phyloP scores from a whole-genome alignment of 2,888 invertebrate genomes.

The Phorcus lineatus region DNA sequence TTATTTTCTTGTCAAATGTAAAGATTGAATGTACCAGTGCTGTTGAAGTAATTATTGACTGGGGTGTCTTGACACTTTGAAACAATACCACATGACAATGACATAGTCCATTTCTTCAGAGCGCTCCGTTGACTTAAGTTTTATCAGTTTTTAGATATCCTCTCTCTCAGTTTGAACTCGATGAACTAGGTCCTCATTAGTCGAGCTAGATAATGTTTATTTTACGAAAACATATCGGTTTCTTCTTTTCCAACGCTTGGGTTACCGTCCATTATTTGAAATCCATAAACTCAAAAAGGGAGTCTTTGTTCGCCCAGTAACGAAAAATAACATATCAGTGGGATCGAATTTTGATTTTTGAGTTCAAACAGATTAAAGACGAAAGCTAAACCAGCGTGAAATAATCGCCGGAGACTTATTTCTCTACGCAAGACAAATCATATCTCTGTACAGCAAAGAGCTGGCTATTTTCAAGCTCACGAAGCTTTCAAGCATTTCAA shows the following conservation, averaged over 20 bases:
- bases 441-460: background rate
- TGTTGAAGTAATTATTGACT: too few relatives aligned
- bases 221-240: conserved; percentile 10
- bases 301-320: background rate
- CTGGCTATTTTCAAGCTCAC: background rate
- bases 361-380: background rate
- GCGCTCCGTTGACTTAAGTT: too few relatives aligned
- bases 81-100: too few relatives aligned
- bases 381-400: background rate
- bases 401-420: background rate
- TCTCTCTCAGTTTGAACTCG: background rate
- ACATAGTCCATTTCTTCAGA: too few relatives aligned
- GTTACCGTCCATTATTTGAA: conserved; percentile 20
- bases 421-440: background rate
- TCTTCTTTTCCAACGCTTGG: background rate
- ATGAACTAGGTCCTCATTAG: background rate
- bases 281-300: conserved; percentile 14
- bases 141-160: too few relatives aligned
- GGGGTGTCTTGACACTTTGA: too few relatives aligned
- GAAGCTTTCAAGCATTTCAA: background rate
- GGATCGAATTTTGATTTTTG: conserved; percentile 14
- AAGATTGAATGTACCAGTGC: too few relatives aligned
- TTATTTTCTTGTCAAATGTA: too few relatives aligned
- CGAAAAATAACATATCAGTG: background rate
- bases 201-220: conserved; percentile 11